Base-by-base conservation (phyloP, 2,888 invertebrate species). In the Timandra comae region DNA sequence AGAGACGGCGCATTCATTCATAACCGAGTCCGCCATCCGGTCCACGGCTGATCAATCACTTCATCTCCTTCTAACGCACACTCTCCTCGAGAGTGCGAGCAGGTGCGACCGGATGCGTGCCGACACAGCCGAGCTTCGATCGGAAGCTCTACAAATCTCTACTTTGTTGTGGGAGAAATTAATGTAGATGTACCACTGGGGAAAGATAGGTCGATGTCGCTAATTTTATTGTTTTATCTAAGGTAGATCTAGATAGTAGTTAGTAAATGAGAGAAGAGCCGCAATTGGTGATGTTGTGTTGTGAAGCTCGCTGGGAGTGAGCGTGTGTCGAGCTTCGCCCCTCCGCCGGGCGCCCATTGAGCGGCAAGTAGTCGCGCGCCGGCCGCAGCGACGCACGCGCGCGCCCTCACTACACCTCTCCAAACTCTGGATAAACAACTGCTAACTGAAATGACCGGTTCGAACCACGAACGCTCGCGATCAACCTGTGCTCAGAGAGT, bases 21-120 rank as follows among this genome's bases (percentile, higher is more conserved):
- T 85, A 81, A 85, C 80, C 65, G 75, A 80, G 81, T 76, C 79
- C 66, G 76, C 82, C 82, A 84, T 85, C 82, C 81, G 84, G 82
- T 80, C 81, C 76, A 68, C 65, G 74, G 66, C 72, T 74, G 74
- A 72, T 74, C 71, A 71, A 73, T 77, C 76, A 76, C 67, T 80
- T 78, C 67, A 84, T 85, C 85, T 85, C 85, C 69, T 81, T 85
- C 85, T 82, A 78, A 67, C 85, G 51, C 72, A 55, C 68, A 61
- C 68, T 69, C 63, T 74, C 64, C 56, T 67, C 52, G 72, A 66
- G 71, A 73, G 82, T 77, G 82, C 69, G 81, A 82, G 82, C 85
- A 84, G 82, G 84, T 84, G 80, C 56, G 66, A 74, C 81, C 82
- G 82, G 81, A 81, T 80, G 75, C 71, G 57, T 52, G 65, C 60